phyloP scores from a whole-genome alignment of 2,888 invertebrate species.

The Argynnis bischoffii region DNA sequence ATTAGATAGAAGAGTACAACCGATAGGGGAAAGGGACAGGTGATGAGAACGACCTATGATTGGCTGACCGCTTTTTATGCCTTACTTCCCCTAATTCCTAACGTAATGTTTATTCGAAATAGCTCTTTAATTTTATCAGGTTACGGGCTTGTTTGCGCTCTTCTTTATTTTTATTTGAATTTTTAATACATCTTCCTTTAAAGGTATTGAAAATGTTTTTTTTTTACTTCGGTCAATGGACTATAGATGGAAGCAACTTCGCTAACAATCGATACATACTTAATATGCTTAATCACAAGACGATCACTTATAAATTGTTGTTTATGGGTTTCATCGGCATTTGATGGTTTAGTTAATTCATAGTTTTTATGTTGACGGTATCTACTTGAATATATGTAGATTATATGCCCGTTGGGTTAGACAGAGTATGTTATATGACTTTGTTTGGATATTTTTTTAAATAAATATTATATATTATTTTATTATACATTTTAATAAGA shows the following conservation, averaged over 20 bases:
- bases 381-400: slow-evolving; percentile 1
- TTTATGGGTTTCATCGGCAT: slow-evolving; percentile 11
- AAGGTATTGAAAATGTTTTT: slow-evolving; percentile 51
- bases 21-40: slow-evolving; percentile 60
- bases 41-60: slow-evolving; percentile 57
- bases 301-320: neutral
- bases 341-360: slow-evolving; percentile 8
- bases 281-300: too few species aligned
- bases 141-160: slow-evolving; percentile 70
- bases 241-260: neutral
- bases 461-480: too few species aligned
- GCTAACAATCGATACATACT: neutral
- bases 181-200: slow-evolving; percentile 73
- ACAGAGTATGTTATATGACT: neutral
- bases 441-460: neutral
- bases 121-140: slow-evolving; percentile 71
- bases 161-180: slow-evolving; percentile 57
- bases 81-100: slow-evolving; percentile 81
- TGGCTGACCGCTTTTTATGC: slow-evolving; percentile 81
- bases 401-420: slow-evolving; percentile 6
- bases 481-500: too few species aligned
- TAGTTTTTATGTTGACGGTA: slow-evolving; percentile 16
- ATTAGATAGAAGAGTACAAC: slow-evolving; percentile 72
- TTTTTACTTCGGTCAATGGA: slow-evolving; percentile 60
- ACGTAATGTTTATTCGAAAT: slow-evolving; percentile 77